Base-by-base conservation (phyloP, 2,797 vertebrate species). In the Chrysocyon brachyurus region DNA sequence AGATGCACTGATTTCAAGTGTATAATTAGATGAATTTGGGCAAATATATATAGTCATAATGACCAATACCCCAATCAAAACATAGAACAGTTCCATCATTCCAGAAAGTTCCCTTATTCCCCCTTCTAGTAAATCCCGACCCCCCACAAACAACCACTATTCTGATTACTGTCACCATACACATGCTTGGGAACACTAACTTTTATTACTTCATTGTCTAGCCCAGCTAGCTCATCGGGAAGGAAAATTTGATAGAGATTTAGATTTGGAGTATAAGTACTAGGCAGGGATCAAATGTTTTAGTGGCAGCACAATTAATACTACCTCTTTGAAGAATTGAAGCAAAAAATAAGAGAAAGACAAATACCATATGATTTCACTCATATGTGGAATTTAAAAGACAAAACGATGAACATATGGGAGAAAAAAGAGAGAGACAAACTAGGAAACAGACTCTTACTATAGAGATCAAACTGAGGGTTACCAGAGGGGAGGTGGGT, bases 141-240 rank as follows among this genome's bases (percentile, higher is more conserved):
- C 16, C 3, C 36, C 36, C 28, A 78, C 0, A 77, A 31, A 19
- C 52, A 86, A 89, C 33, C 56, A 79, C 49, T 91, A 12, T 95
- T 93, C 28, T 49, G 28, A 70, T 90, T 91, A 82, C 24, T 93
- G 70, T 68, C 40, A 75, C 26, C n/a, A 56, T 70, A 72, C 26
- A 72, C 64, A 81, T 86, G 46, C 31, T 91, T 56, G 68, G 6
- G 22, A 22, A 90, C 40, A 66, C 12, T 75, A 57, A 85, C n/a
- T 83, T 91, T 57, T 52, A 83, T 82, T 40, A 87, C 21, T 94
- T 91, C 54, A 81, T 90, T 59, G 49, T 92, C 54, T 93, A 68
- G 19, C n/a, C 12, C 26, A 82, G 28, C 16, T 87, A 82, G 28
- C 16, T 87, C 61, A 75, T 82, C 22, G 66, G n/a, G 49, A 59